phyloP scores from a whole-genome alignment of 1,140 invertebrate genomes.

The Oscheius sp. region DNA sequence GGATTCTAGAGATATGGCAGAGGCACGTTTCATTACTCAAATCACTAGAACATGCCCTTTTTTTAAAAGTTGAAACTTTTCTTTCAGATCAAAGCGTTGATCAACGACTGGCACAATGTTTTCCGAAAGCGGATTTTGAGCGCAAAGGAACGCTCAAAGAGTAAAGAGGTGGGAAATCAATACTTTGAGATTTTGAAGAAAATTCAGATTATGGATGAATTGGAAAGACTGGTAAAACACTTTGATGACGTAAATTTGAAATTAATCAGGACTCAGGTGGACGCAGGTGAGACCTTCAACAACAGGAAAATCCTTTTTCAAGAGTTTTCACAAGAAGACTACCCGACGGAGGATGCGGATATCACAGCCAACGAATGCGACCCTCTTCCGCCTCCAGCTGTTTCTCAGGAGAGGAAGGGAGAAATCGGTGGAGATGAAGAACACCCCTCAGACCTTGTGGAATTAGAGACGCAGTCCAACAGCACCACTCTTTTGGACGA shows the following conservation, averaged over 20 bases:
- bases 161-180: not conserved
- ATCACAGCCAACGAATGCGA: slow-evolving; percentile 4
- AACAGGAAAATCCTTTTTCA: not conserved
- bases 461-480: not conserved
- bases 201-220: slow-evolving; percentile 2
- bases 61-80: too few species aligned
- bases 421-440: too few species aligned
- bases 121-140: not conserved
- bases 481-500: not conserved
- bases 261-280: not conserved
- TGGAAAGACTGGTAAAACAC: slow-evolving; percentile 1
- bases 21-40: not conserved
- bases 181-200: not conserved
- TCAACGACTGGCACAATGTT: slow-evolving; percentile 3
- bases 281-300: slow-evolving; percentile 5
- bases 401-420: too few species aligned
- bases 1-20: not conserved
- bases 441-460: too few species aligned
- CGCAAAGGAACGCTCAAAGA: not conserved
- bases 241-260: slow-evolving; percentile 8
- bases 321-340: slow-evolving; percentile 16
- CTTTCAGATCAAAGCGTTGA: not conserved
- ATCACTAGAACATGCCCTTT: too few species aligned
- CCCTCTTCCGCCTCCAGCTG: not conserved
- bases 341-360: slow-evolving; percentile 12